These are phyloP conservation scores for Euura lappo DNA, from an alignment of 1,140 invertebrate species.

Conservation along the genomic window DNA sequence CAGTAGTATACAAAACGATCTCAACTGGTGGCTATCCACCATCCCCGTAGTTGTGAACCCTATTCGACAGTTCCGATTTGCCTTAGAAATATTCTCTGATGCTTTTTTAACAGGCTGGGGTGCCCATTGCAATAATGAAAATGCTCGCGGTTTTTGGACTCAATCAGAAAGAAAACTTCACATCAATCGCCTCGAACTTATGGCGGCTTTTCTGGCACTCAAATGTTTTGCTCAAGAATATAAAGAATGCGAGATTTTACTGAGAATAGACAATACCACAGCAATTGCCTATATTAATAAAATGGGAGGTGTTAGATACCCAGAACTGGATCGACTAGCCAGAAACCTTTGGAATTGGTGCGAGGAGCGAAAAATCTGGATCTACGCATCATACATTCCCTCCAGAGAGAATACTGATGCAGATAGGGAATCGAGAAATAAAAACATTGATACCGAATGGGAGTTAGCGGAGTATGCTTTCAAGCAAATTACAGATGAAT, in stretches of 20 bases:
- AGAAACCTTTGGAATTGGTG: constrained; percentile 28
- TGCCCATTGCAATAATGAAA: constrained; percentile 29
- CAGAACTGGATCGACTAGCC: constrained; percentile 20
- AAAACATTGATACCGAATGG: constrained; percentile 9
- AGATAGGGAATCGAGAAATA: constrained; percentile 18
- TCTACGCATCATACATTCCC: constrained; percentile 22
- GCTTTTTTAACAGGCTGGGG: constrained; percentile 44
- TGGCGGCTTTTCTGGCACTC: neutral
- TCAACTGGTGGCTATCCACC: constrained; percentile 39
- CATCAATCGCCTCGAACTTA: constrained; percentile 14
- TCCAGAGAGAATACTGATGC: constrained; percentile 28
- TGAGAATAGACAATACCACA: constrained; percentile 18
- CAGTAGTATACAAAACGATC: constrained; percentile 25
- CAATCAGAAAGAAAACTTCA: constrained; percentile 20
- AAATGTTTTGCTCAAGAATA: constrained; percentile 8
- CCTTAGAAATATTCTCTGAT: constrained; percentile 43
- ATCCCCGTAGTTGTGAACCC: constrained; percentile 24
- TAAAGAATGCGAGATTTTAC: constrained; percentile 11
- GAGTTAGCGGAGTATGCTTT: constrained; percentile 20
- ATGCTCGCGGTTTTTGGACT: constrained; percentile 36
- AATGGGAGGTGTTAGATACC: constrained; percentile 19
- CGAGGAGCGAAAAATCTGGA: constrained; percentile 26
- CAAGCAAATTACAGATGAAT: constrained; percentile 12
- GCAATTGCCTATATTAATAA: constrained; percentile 15
- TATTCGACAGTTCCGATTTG: constrained; percentile 24